A percentile compares a stretch with the other conserved stretches of the same genome.
Evolutionary conservation across 2,888 invertebrate genomes (phyloP).

Genomic region (Liopterus haemorrhoidalis): DNA sequence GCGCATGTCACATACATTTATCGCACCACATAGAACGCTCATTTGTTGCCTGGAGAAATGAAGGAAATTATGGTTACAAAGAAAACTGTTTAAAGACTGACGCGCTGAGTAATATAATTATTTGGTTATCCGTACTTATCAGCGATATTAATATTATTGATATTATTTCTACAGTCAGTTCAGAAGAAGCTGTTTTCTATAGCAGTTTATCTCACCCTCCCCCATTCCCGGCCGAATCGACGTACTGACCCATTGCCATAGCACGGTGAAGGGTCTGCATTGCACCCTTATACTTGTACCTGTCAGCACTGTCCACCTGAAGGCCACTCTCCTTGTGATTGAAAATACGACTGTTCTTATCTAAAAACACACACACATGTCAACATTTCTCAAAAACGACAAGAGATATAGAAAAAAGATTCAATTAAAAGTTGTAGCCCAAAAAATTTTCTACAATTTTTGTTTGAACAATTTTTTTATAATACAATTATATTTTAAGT

Average conservation of each 20-base stretch:
- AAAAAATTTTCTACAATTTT: neutral
- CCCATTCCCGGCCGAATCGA: slow-evolving; percentile 22
- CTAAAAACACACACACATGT: slow-evolving; percentile 40
- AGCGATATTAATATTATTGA: too few species aligned
- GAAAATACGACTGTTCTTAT: slow-evolving; percentile 60
- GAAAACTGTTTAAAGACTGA: too few species aligned
- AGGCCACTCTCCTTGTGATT: slow-evolving; percentile 63
- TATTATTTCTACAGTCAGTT: too few species aligned
- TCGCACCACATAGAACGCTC: too few species aligned
- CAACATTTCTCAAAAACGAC: slow-evolving; percentile 15
- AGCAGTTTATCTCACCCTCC: slow-evolving; percentile 37
- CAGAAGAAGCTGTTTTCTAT: slow-evolving; percentile 15
- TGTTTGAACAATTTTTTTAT: too few species aligned
- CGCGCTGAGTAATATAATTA: too few species aligned
- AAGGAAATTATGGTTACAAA: too few species aligned
- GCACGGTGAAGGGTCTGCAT: slow-evolving; percentile 44
- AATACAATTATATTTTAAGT: too few species aligned
- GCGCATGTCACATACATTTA: too few species aligned
- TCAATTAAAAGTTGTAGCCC: too few species aligned
- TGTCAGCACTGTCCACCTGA: slow-evolving; percentile 48
- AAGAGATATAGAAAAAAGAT: neutral
- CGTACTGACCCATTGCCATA: slow-evolving; percentile 23
- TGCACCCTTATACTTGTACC: slow-evolving; percentile 46
- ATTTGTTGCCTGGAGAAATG: too few species aligned
- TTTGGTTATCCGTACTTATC: too few species aligned